Evolutionary conservation across 2,797 vertebrate species (phyloP).

Genomic region (Moxostoma hubbsi): DNA sequence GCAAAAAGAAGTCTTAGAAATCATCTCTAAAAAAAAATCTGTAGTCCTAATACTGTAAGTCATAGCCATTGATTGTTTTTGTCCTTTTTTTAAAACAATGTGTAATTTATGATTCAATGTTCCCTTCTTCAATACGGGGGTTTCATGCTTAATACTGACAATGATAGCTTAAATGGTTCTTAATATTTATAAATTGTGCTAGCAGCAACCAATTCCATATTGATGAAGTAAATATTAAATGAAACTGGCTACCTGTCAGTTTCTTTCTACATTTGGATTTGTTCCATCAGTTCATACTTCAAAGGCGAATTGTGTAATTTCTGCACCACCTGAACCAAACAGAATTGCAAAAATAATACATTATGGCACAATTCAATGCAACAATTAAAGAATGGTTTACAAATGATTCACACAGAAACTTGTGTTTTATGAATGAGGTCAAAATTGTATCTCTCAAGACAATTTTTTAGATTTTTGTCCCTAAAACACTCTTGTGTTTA

Average conservation of each 20-base stretch:
- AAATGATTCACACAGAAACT: no score
- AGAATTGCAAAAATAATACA: no score
- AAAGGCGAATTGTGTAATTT: not conserved
- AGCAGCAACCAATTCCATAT: constrained; percentile 25
- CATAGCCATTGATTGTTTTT: not conserved
- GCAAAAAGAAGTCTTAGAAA: not conserved
- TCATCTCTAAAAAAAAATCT: not conserved
- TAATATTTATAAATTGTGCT: constrained; percentile 37
- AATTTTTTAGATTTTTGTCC: no score
- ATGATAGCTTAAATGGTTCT: constrained; percentile 1
- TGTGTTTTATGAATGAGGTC: no score
- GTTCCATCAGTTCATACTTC: not conserved
- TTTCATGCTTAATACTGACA: not conserved
- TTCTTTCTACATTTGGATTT: not conserved
- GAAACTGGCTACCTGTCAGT: not conserved
- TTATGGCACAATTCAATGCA: no score
- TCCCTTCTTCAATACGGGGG: not conserved
- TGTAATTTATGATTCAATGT: constrained; percentile 31
- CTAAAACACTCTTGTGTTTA: no score
- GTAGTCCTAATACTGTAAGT: constrained; percentile 19
- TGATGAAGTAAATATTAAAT: constrained; percentile 40
- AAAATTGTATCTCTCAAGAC: no score
- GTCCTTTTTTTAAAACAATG: constrained; percentile 5
- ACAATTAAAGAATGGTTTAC: no score
- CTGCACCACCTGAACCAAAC: no score